Evolutionary conservation across 2,888 invertebrate genomes (phyloP), one percentile per base, ranked within the genome.

Genomic region (Orchesellides sinensis): DNA sequence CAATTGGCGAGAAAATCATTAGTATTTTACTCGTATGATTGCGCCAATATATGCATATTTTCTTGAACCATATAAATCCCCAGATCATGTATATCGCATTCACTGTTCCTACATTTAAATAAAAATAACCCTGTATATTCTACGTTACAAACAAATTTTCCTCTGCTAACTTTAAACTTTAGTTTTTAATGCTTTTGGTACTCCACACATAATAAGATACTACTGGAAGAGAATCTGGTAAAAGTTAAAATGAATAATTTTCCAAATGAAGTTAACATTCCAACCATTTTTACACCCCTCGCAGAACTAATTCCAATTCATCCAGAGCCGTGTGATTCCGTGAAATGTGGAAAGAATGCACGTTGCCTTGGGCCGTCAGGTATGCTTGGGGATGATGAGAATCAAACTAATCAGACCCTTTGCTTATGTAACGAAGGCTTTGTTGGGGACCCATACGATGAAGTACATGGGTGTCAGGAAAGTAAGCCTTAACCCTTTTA

Each of bases 361-460:
- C 77, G 84, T 21, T 89, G 89, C 80, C 84, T 85, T 17, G 83
- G 83, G 47, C 83, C 88, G n/a, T 81, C 88, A 5, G 85, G 83
- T 40, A 84, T 84, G 83, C 80, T 85, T 40, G 79, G 85, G 8
- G 81, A 83, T 14, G 83, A 84, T 74, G 84, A 84, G 61, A 84
- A 86, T 59, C 86, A 87, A 68, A 86, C 85, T 65, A 88, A 85
- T 52, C 86, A 87, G 59, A 88, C 87, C 17, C 84, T 88, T 17
- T 89, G 89, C 75, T 87, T 87, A n/a, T 89, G 89, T 80, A 85
- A 87, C 25, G 88, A 88, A n/a, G 88, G 89, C 40, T 88, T 83
- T 70, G 77, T 84, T 54, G 89, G 89, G 27, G 87, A 89, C 75
- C 88, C 89, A 10, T 87, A 89, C 47, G 88, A 89, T 81, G 84